phyloP scores from a whole-genome alignment of 2,113 vertebrate species.

The Bungarus multicinctus region DNA sequence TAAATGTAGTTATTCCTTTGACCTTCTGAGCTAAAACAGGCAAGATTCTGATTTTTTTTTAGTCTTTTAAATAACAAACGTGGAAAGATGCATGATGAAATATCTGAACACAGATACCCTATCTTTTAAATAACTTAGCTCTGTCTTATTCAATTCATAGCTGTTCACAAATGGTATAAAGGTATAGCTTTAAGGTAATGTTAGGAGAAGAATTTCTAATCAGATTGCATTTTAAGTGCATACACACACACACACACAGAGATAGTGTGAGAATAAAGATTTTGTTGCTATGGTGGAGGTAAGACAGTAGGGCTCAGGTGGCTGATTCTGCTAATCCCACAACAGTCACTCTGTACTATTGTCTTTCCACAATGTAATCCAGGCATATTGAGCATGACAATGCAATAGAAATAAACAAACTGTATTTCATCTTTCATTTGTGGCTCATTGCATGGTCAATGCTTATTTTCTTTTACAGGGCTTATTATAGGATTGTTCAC shows the following conservation, averaged over 20 bases:
- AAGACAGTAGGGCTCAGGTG: neutral
- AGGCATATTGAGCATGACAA: neutral
- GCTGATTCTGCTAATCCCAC: neutral
- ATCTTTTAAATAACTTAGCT: neutral
- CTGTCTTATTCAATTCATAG: neutral
- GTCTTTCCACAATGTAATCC: neutral
- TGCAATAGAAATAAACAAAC: fast-evolving
- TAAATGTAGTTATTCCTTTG: neutral
- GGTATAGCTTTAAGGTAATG: neutral
- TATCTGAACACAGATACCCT: neutral
- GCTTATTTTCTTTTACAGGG: neutral
- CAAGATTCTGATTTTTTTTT: neutral
- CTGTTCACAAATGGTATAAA: neutral
- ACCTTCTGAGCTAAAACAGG: neutral
- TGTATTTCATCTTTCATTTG: constrained; percentile 14
- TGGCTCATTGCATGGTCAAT: neutral
- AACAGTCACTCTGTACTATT: neutral
- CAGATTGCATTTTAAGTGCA: neutral
- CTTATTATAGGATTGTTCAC: fast-evolving
- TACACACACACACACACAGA: neutral
- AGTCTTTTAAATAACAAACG: neutral
- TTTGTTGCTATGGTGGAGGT: fast-evolving
- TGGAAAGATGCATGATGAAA: neutral
- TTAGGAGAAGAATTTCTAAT: neutral
- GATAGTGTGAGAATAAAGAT: neutral